These are phyloP conservation scores for Araneus ventricosus DNA, from an alignment of 1,140 invertebrate species.

Conservation along the genomic window DNA sequence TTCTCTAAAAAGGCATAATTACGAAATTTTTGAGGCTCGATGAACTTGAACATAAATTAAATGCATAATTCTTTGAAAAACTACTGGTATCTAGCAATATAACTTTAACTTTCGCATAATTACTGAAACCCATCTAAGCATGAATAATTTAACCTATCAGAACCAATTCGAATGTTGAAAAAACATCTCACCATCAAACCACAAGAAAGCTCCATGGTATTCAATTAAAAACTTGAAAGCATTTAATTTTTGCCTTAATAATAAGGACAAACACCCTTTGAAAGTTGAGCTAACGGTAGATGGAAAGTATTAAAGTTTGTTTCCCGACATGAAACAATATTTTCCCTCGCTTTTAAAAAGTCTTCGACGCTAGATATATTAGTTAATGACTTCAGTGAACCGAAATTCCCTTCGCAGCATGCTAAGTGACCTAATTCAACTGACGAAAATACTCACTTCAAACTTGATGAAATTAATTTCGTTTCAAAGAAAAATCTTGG, in stretches of 20 bases:
- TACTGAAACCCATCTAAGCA: neutral
- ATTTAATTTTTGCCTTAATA: constrained; percentile 9
- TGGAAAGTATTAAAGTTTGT: neutral
- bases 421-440: constrained; percentile 29
- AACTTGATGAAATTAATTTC: constrained; percentile 53
- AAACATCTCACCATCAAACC: neutral
- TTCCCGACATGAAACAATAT: neutral
- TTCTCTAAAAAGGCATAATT: neutral
- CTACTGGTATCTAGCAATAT: neutral
- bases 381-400: constrained; percentile 4
- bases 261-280: neutral
- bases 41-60: neutral
- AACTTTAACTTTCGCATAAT: constrained; percentile 7
- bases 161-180: neutral
- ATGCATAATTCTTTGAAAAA: neutral
- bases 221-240: neutral
- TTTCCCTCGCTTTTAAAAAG: neutral
- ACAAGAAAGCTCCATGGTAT: neutral
- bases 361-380: neutral
- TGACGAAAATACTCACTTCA: constrained; percentile 37
- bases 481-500: neutral
- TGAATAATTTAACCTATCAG: neutral
- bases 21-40: neutral
- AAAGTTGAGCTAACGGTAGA: neutral
- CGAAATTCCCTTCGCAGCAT: neutral